Percentiles rank a stretch among this genome's conserved stretches.
phyloP scores from a whole-genome alignment of 2,888 invertebrate species.

The Temnothorax unifasciatus region DNA sequence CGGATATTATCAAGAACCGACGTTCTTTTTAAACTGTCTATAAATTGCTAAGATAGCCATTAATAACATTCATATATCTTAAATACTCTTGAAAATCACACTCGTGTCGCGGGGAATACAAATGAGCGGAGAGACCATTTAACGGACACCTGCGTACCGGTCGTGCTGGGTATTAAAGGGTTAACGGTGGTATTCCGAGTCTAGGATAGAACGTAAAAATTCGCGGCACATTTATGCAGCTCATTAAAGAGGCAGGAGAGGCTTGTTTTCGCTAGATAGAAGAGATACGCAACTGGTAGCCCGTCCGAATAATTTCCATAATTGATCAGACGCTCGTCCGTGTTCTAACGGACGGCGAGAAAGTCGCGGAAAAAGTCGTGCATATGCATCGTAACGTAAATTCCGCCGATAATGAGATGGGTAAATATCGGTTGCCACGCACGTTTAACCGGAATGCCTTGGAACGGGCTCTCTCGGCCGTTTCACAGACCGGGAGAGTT shows the following conservation, averaged over 20 bases:
- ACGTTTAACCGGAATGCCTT: slow-evolving; percentile 77
- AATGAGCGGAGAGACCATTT: slow-evolving; percentile 26
- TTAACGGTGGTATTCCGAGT: slow-evolving; percentile 15
- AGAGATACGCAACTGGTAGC: slow-evolving; percentile 75
- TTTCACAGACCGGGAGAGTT: slow-evolving; percentile 67
- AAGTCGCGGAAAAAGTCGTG: slow-evolving; percentile 69
- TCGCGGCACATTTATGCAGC: slow-evolving; percentile 52
- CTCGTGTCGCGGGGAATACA: slow-evolving; percentile 8
- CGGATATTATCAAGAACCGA: neutral
- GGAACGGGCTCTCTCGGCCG: slow-evolving; percentile 61
- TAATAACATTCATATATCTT: slow-evolving; percentile 22
- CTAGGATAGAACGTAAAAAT: slow-evolving; percentile 65
- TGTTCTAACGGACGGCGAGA: slow-evolving; percentile 24
- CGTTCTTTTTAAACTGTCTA: neutral
- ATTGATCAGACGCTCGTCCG: slow-evolving; percentile 75
- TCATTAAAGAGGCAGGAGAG: slow-evolving; percentile 64
- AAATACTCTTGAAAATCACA: slow-evolving; percentile 4
- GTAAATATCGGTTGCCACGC: slow-evolving; percentile 80
- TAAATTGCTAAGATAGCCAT: slow-evolving; percentile 14
- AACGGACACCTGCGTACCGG: slow-evolving; percentile 24
- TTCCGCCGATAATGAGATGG: slow-evolving; percentile 79
- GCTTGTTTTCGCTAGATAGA: slow-evolving; percentile 65
- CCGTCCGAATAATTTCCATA: slow-evolving; percentile 75
- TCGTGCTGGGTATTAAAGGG: slow-evolving; percentile 40
- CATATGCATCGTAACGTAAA: slow-evolving; percentile 77